Evolutionary conservation across 2,113 vertebrate genomes (phyloP).

Genomic region (Emydocephalus ijimae): DNA sequence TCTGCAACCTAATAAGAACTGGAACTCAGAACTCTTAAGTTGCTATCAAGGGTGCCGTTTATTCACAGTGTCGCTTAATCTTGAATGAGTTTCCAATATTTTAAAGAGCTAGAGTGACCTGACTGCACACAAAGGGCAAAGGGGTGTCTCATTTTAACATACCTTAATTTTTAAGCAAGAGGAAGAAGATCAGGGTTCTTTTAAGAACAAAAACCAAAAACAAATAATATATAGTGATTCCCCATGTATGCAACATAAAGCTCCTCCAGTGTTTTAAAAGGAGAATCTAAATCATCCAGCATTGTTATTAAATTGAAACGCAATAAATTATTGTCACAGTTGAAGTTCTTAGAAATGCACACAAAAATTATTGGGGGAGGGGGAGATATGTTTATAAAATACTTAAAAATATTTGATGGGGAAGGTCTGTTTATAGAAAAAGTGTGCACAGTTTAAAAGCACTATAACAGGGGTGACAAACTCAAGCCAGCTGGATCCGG

Average conservation of each 20-base stretch:
- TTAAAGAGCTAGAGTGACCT: background rate
- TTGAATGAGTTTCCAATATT: background rate
- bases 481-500: too few relatives aligned
- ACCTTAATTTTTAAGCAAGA: background rate
- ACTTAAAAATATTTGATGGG: background rate
- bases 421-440: background rate
- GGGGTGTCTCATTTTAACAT: background rate
- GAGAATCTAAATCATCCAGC: background rate
- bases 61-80: background rate
- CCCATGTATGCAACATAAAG: background rate
- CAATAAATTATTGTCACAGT: background rate
- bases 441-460: background rate
- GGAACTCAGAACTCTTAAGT: background rate
- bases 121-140: background rate
- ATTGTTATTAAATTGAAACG: background rate
- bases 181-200: background rate
- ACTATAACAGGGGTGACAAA: background rate
- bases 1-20: background rate
- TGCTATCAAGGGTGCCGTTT: background rate
- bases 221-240: background rate
- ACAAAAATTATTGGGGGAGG: background rate
- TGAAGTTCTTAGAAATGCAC: background rate
- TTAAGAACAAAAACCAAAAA: too few relatives aligned
- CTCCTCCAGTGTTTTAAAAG: background rate
- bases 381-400: background rate